These are phyloP conservation scores for Cotesia congregata DNA, from an alignment of 2,888 invertebrate species.

Conservation along the genomic window DNA sequence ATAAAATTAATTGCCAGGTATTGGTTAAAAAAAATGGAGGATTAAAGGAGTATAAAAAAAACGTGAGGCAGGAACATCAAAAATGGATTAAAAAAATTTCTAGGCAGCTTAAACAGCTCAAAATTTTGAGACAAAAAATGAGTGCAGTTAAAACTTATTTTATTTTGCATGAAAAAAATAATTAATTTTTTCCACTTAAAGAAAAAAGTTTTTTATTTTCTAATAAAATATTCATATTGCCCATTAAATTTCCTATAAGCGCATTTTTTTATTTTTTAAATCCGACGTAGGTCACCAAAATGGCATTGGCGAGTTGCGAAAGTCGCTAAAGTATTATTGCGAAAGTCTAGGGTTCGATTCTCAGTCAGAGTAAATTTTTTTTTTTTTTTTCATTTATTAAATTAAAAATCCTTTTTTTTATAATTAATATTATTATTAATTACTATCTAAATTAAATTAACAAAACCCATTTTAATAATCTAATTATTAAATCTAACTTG, in stretches of 20 bases:
- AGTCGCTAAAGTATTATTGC: too few species aligned
- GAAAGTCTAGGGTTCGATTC: too few species aligned
- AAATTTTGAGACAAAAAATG: slow-evolving; percentile 38
- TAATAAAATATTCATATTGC: too few species aligned
- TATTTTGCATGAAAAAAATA: slow-evolving; percentile 41
- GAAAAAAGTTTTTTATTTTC: background rate
- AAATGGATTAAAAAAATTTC: slow-evolving; percentile 47
- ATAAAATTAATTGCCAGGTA: background rate
- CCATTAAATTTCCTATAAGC: too few species aligned
- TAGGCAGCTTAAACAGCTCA: slow-evolving; percentile 34
- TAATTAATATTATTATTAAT: background rate
- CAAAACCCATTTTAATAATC: slow-evolving; percentile 4
- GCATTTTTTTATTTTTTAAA: too few species aligned
- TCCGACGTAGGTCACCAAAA: too few species aligned
- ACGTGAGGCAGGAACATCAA: slow-evolving; percentile 39
- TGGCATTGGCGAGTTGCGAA: too few species aligned
- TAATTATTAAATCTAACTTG: slow-evolving; percentile 26
- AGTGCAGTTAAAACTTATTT: slow-evolving; percentile 43
- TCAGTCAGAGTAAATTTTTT: too few species aligned
- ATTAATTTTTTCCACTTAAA: background rate
- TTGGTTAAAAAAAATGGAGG: background rate
- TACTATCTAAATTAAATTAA: background rate
- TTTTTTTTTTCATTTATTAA: too few species aligned
- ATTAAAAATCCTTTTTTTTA: background rate
- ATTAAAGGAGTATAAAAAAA: background rate